Evolutionary conservation across 2,888 invertebrate species (phyloP), one percentile per base, ranked within the genome.

Genomic region (Harpalus rufipes): DNA sequence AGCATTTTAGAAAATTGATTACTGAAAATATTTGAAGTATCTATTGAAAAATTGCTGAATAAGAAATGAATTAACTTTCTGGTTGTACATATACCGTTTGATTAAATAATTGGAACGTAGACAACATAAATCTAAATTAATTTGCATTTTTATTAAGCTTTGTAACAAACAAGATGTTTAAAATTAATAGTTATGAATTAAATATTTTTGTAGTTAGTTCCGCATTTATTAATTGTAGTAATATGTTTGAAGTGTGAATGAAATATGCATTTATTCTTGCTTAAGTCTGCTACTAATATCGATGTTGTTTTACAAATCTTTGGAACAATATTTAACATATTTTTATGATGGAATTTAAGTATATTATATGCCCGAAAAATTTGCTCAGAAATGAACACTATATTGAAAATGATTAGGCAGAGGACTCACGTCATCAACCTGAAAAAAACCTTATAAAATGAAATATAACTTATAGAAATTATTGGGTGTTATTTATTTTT

Each of bases 141-240:
- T 68, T 68, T 14, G 39, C 68, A 68, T 68, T 68, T 68, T 68
- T 68, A 68, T 68, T 68, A 68, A 39, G 68, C n/a, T 25, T 16
- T 61, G n/a, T 14, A 61, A 18, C 61, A 32, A 63, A 25, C 63
- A 63, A 63, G 10, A 10, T 63, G 12, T 10, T 63, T 25, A 2
- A 25, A 32, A 25, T 63, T 12, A 16, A 21, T 12, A 51, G 44
- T 51, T 51, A 12, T 51, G 12, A 12, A 12, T 51, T 51, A 51
- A 32, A 32, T 32, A 32, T 8, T 51, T 51, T 51, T 10, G 8
- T 12, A 51, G 44, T 51, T 51, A 51, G 44, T 12, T 32, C 32
- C 32, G 32, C 32, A 32, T 32, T 32, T 51, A 2, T 51, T 51
- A 51, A 12, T 12, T 61, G 18, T 18, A 18, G 16, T 61, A 25